A percentile compares a stretch with the other conserved stretches of the same genome.
Conservation (phyloP, 2,888 invertebrate species). For the Willowsia nigromaculata region DNA sequence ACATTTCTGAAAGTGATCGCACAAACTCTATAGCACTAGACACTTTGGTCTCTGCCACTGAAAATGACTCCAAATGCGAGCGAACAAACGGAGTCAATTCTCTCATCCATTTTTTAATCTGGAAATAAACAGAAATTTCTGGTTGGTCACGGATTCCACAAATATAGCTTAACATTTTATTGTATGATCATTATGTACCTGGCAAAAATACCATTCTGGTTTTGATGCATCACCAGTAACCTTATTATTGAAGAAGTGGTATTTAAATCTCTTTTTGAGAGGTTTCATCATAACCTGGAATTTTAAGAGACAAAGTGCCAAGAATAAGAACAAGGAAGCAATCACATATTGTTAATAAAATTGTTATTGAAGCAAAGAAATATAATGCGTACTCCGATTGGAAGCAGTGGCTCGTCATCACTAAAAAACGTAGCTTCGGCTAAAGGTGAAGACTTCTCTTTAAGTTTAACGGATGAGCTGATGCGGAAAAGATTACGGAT, state of each 20-base stretch:
- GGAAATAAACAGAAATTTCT: not conserved
- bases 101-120: constrained; percentile 77
- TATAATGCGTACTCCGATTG: constrained; percentile 66
- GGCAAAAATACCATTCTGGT: constrained; percentile 78
- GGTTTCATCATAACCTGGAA: constrained; percentile 76
- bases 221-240: constrained; percentile 73
- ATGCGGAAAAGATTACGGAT: constrained; percentile 71
- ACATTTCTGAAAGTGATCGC: constrained; percentile 74
- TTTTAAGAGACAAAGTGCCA: not conserved
- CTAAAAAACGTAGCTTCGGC: constrained; percentile 19
- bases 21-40: constrained; percentile 76
- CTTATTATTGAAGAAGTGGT: constrained; percentile 76
- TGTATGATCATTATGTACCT: too few species aligned
- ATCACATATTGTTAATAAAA: too few species aligned
- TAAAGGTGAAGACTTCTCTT: not conserved
- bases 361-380: too few species aligned
- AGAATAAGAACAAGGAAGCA: not conserved
- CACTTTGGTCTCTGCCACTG: constrained; percentile 66
- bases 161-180: too few species aligned
- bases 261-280: constrained; percentile 75
- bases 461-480: constrained; percentile 41
- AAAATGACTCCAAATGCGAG: constrained; percentile 72
- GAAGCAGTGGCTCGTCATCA: constrained; percentile 67
- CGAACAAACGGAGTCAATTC: constrained; percentile 76
- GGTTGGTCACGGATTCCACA: not conserved